A percentile compares a stretch with the other conserved stretches of the same genome.
Evolutionary conservation across 2,797 vertebrate genomes (phyloP).

Genomic region (Picus viridis): DNA sequence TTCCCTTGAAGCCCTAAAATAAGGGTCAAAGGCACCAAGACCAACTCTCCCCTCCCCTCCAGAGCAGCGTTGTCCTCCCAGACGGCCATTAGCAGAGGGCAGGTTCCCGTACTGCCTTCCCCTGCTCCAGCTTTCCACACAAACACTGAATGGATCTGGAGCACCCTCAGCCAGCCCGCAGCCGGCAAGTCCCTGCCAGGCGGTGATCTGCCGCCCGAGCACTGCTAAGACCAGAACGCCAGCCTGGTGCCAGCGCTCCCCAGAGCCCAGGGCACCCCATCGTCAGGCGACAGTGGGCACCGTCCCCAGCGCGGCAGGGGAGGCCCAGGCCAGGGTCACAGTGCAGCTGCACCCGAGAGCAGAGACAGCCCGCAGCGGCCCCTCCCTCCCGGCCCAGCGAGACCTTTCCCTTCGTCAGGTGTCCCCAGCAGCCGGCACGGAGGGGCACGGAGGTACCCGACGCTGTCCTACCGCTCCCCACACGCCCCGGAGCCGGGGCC

Average conservation of each 20-base stretch:
- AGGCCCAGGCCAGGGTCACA: not conserved
- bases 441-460: too few relatives aligned
- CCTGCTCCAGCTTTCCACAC: accelerated
- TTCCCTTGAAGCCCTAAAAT: not conserved
- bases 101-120: too few relatives aligned
- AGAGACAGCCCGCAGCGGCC: not conserved
- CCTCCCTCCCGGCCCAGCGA: too few relatives aligned
- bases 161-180: not conserved
- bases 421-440: accelerated
- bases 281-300: not conserved
- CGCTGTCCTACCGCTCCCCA: not conserved
- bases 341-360: not conserved
- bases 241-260: too few relatives aligned
- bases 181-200: accelerated
- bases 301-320: too few relatives aligned
- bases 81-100: not conserved
- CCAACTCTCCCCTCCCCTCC: not conserved
- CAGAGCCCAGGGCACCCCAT: not conserved
- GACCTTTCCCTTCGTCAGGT: not conserved
- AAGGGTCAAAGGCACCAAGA: not conserved
- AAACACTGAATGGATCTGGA: not conserved
- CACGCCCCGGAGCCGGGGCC: not conserved
- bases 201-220: accelerated
- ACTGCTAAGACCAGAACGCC: not conserved
- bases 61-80: not conserved